Conservation (phyloP, 2,113 vertebrate genomes). For the Brachyhypopomus gauderio region DNA sequence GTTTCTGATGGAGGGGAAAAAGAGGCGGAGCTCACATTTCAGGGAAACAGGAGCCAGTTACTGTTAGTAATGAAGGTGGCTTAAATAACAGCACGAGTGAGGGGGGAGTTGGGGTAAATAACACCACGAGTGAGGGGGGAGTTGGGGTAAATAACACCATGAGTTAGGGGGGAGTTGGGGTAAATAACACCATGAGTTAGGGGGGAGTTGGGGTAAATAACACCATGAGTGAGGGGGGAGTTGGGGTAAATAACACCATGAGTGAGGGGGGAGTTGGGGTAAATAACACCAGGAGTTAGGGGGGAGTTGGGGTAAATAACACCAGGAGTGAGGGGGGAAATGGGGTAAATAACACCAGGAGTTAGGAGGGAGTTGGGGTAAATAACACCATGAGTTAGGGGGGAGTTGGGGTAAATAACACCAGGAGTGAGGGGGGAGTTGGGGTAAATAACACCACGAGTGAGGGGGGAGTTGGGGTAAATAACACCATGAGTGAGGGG, state of each 20-base stretch:
- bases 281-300: no score
- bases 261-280: no score
- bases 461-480: slow-evolving; percentile 40
- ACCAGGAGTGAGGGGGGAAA: no score
- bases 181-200: slow-evolving; percentile 32
- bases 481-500: no score
- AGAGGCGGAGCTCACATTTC: slow-evolving; percentile 57
- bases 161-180: neutral
- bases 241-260: no score
- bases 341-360: slow-evolving; percentile 50
- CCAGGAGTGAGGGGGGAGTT: neutral
- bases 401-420: slow-evolving; percentile 55
- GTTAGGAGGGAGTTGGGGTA: neutral
- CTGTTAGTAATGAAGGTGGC: slow-evolving; percentile 55
- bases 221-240: no score
- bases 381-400: slow-evolving; percentile 32
- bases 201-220: slow-evolving; percentile 26
- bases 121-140: slow-evolving; percentile 42
- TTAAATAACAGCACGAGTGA: slow-evolving; percentile 53
- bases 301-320: no score
- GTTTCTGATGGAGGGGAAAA: slow-evolving; percentile 48
- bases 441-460: slow-evolving; percentile 22
- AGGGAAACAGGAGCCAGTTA: slow-evolving; percentile 67
- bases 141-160: slow-evolving; percentile 53
- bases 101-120: neutral